Percentiles rank a stretch among this genome's conserved stretches.
phyloP scores from a whole-genome alignment of 2,888 invertebrate genomes.

The Meiosimyza decipiens region DNA sequence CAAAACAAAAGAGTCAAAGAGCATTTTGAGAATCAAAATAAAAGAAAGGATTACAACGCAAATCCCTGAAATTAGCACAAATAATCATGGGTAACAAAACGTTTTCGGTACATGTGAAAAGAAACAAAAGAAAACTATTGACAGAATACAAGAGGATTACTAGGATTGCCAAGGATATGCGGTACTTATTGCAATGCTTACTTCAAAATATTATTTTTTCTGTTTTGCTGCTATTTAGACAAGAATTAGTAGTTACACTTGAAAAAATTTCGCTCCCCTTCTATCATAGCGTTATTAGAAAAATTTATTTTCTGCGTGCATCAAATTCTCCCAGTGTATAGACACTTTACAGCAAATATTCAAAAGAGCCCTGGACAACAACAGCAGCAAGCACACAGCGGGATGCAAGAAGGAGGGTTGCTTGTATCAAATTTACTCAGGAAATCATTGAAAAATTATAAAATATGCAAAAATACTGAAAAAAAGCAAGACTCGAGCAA shows the following conservation, averaged over 20 bases:
- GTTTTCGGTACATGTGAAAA: background rate
- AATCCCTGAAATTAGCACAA: conserved; percentile 33
- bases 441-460: conserved; percentile 1
- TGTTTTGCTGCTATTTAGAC: no score
- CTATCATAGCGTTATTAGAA: no score
- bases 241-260: background rate
- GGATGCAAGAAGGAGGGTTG: conserved; percentile 5
- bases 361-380: background rate
- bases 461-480: conserved; percentile 14
- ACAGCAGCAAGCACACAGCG: background rate
- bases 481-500: background rate
- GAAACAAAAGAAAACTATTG: conserved; percentile 17
- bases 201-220: no score
- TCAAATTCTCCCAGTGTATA: no score
- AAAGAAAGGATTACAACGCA: conserved; percentile 23
- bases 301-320: no score
- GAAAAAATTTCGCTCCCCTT: no score
- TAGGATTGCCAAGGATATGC: conserved; percentile 9
- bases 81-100: background rate
- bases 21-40: background rate
- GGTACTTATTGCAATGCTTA: no score
- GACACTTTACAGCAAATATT: background rate
- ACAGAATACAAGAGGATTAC: conserved; percentile 29
- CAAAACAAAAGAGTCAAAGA: background rate
- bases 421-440: background rate